Conservation (phyloP, 2,888 invertebrate species). For the Archips xylosteana region DNA sequence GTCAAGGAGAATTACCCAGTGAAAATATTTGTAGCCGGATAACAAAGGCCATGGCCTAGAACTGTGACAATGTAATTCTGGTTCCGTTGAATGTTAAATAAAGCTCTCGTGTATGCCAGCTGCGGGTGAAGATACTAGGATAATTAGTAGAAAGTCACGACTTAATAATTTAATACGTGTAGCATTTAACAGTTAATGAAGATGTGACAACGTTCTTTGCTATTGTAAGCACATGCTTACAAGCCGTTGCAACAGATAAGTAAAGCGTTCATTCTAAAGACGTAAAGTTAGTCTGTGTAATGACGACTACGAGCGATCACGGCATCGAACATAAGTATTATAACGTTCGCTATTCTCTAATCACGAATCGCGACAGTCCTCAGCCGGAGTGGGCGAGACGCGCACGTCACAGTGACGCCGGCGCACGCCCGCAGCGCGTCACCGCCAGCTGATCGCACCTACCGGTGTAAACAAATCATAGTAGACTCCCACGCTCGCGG, state of each 20-base stretch:
- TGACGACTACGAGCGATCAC: background rate
- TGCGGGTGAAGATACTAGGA: background rate
- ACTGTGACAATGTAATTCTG: slow-evolving; percentile 16
- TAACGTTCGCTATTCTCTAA: slow-evolving; percentile 23
- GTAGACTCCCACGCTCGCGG: slow-evolving; percentile 74
- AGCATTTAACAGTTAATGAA: background rate
- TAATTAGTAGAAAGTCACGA: background rate
- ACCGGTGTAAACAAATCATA: slow-evolving; percentile 81
- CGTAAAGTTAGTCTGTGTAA: background rate
- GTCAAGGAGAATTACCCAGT: slow-evolving; percentile 36
- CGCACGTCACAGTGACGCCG: slow-evolving; percentile 55
- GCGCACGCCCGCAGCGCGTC: slow-evolving; percentile 64
- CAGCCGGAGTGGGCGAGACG: slow-evolving; percentile 46
- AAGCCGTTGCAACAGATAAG: background rate
- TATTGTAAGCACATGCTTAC: background rate
- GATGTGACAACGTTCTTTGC: background rate
- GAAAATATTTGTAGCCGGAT: slow-evolving; percentile 24
- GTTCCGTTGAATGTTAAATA: slow-evolving; percentile 5
- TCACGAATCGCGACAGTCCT: slow-evolving; percentile 34
- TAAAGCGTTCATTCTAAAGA: background rate
- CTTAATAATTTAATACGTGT: background rate
- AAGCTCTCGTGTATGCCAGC: background rate
- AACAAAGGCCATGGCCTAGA: slow-evolving; percentile 34
- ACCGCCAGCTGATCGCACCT: slow-evolving; percentile 76
- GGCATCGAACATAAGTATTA: background rate